Base-by-base conservation (phyloP, 2,888 invertebrate species). In the Agrotis segetum region DNA sequence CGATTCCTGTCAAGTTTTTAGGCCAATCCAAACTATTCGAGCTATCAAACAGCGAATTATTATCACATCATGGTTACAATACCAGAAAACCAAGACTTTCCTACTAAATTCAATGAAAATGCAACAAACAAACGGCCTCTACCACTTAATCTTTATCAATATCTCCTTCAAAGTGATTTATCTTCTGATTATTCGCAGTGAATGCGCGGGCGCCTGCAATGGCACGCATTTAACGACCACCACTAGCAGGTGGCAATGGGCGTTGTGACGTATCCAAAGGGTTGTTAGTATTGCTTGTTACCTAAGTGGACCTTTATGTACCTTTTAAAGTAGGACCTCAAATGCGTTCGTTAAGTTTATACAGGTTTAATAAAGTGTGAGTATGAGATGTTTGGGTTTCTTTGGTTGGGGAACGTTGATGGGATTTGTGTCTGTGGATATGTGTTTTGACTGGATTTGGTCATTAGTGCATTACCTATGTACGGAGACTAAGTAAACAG, bases 201-300 rank as follows among this genome's bases (percentile, higher is more conserved):
- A 85, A 83, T 85, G 85, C 82, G 78, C 70, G 74, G 77, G 84
- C 82, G 84, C 82, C 73, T 74, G 83, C 74, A 71, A 74, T 80
- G 85, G 87, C 84, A 84, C 67, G 82, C 87, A 89, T 88, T 89
- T 90, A 91, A 85, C 87, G 86, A 88, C 87, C 83, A 88, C 87
- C 87, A 83, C 81, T 79, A 84, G 88, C 85, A 82, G 88, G 90
- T 90, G 89, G 88, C 87, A 87, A 91, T 88, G 82, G 52, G 77
- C 75, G 52, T 55, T 78, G 80, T 83, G 84, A 85, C 85, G 83
- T 86, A 79, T 81, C 73, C 77, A 67, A 40, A 67, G 81, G 86
- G 88, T 90, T 90, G 91, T 92, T 91, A 91, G 88, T 87, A 87
- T 81, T 87, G 85, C 90, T 92, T 92, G 90, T 89, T 89, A 85